Conservation (phyloP, 1,140 invertebrate genomes). For the Solenopsis fugax region DNA sequence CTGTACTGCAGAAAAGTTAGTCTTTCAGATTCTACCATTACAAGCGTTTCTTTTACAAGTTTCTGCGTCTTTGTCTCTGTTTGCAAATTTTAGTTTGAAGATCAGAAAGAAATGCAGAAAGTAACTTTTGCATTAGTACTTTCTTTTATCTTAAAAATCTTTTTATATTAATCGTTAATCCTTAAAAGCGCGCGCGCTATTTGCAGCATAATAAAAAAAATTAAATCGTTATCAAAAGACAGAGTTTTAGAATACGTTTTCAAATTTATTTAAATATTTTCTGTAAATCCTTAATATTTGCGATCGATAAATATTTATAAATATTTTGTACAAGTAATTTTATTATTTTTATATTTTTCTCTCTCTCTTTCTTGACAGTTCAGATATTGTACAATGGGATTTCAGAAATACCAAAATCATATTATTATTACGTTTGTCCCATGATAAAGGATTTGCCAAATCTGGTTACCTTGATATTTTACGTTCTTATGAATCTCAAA, state of each 20-base stretch:
- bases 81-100: slow-evolving; percentile 28
- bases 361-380: not conserved
- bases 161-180: slow-evolving; percentile 22
- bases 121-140: slow-evolving; percentile 11
- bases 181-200: not conserved
- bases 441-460: slow-evolving; percentile 8
- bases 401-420: not conserved
- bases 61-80: not conserved
- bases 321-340: not conserved
- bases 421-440: not conserved
- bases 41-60: not conserved
- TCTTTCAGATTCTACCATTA: not conserved
- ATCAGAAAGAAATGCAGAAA: not conserved
- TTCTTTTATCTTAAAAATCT: slow-evolving; percentile 6
- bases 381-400: not conserved
- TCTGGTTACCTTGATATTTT: slow-evolving; percentile 4
- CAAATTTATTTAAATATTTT: slow-evolving; percentile 19
- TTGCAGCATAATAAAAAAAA: not conserved
- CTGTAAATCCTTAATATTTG: not conserved
- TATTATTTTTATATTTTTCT: not conserved
- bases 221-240: not conserved
- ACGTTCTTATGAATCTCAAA: not conserved
- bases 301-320: not conserved
- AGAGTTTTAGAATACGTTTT: not conserved
- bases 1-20: not conserved